These are phyloP conservation scores for Brotula barbata DNA, from an alignment of 2,797 vertebrate genomes.

Conservation along the genomic window DNA sequence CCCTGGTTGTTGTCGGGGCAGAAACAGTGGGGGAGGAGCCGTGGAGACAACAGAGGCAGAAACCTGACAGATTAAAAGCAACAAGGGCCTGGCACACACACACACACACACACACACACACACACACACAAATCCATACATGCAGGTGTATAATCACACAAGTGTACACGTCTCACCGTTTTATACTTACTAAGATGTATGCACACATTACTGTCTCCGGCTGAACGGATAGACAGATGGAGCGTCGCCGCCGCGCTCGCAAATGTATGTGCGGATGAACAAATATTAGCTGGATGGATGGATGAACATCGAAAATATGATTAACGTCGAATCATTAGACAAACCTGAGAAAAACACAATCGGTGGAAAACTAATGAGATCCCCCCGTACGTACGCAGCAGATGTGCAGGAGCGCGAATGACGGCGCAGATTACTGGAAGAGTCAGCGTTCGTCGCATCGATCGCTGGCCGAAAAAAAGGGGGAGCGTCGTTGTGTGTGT, in stretches of 20 bases:
- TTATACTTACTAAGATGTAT: constrained; percentile 16
- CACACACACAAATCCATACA: constrained; percentile 1
- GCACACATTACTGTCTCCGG: neutral
- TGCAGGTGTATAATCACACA: neutral
- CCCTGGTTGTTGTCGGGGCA: constrained; percentile 30
- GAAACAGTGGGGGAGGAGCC: constrained; percentile 50
- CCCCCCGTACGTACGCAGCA: neutral
- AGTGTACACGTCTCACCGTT: neutral
- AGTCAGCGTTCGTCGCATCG: constrained; percentile 10
- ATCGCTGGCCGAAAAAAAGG: constrained; percentile 1
- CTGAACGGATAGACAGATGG: constrained; percentile 26
- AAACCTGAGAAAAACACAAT: neutral
- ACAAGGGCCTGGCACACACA: constrained; percentile 7
- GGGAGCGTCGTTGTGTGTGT: neutral
- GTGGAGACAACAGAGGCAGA: constrained; percentile 37
- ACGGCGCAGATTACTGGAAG: neutral
- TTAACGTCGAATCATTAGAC: neutral
- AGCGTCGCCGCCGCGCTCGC: constrained; percentile 3
- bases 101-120: constrained; percentile 4
- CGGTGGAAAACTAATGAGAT: constrained; percentile 3
- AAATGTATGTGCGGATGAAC: constrained; percentile 6
- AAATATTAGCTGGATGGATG: constrained; percentile 5
- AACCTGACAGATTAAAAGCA: constrained; percentile 14
- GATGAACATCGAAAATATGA: constrained; percentile 1
- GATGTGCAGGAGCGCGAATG: neutral